Evolutionary conservation across 2,888 invertebrate species (phyloP), one percentile per base, ranked within the genome.

Genomic region (Orchesella flavescens): DNA sequence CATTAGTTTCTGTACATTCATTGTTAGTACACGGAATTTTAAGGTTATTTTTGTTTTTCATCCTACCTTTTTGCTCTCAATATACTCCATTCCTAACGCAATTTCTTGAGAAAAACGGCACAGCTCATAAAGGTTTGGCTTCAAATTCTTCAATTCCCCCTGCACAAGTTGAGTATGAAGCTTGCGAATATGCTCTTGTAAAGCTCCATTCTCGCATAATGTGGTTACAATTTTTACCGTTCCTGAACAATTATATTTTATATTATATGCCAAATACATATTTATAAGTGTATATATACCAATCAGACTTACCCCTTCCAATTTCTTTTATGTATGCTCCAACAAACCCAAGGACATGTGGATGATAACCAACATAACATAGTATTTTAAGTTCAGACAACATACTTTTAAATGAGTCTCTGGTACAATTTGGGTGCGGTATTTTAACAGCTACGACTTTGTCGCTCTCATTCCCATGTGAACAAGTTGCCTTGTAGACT

Each of bases 351-450:
- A 81, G 66, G 34, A 84, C 61, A 17, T 84, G 82, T 12, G 68
- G 63, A 63, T 84, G 84, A 1, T 44, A 53, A 4, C 84, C 84
- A 17, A 84, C 61, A 63, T 74, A 24, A 12, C 68, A 53, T 78
- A 84, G 69, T n/a, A 84, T 74, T 76, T 84, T 84, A 13, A 85
- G 53, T 69, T 82, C 85, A 46, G 78, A 74, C 15, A 85, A 73
- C 44, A 66, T 44, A 19, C 66, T 66, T 19, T 19, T 9, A 19
- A 66, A 44, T 19, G 17, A n/a, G 12, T 46, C 46, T 21, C 17
- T 66, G 12, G 44, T n/a, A 12, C 44, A 66, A 5, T 46, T 34
- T 12, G 7, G 3, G 44, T 44, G 7, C 7, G 66, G 66, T 10
- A 46, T 13, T 15, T 66, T 66, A 1, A 66, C 66, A 44, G 66